Evolutionary conservation across 2,797 vertebrate species (phyloP).

Genomic region (Girardinus metallicus): DNA sequence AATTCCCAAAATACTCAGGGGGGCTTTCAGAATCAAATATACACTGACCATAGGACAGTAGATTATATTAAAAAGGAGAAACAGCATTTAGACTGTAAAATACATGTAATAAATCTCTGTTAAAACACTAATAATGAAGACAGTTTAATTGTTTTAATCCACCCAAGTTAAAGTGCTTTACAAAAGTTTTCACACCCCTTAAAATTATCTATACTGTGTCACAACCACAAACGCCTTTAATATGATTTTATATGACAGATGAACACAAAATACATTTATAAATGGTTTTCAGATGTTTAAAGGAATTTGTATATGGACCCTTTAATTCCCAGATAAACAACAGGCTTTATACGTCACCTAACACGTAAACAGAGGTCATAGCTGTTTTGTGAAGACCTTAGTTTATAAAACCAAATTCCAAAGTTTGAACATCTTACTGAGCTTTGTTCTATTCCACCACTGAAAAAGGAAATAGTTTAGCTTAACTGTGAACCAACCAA

Average conservation of each 20-base stretch:
- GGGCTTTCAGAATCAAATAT: conserved; percentile 66
- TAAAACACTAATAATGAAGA: conserved; percentile 22
- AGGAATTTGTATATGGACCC: no score
- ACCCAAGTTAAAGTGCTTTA: background rate
- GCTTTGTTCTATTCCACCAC: background rate
- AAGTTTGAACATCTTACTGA: background rate
- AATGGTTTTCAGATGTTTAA: background rate
- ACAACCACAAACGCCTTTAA: background rate
- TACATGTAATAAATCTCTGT: conserved; percentile 25
- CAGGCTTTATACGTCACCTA: background rate
- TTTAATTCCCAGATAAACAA: background rate
- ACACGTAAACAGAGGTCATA: background rate
- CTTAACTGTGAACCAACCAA: background rate
- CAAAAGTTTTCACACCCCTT: background rate
- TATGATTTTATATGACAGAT: background rate
- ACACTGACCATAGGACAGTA: conserved; percentile 42
- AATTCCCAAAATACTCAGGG: conserved; percentile 77
- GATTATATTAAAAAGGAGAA: conserved; percentile 45
- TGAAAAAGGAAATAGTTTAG: background rate
- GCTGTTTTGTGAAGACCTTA: background rate
- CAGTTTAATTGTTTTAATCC: background rate
- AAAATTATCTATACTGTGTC: background rate
- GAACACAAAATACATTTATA: background rate
- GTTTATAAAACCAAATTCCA: background rate
- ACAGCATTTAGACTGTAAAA: conserved; percentile 30